Evolutionary conservation across 37 sponge, comb jelly and placozoan species (phyloP).

Genomic region (Cliona cf. orientalis): DNA sequence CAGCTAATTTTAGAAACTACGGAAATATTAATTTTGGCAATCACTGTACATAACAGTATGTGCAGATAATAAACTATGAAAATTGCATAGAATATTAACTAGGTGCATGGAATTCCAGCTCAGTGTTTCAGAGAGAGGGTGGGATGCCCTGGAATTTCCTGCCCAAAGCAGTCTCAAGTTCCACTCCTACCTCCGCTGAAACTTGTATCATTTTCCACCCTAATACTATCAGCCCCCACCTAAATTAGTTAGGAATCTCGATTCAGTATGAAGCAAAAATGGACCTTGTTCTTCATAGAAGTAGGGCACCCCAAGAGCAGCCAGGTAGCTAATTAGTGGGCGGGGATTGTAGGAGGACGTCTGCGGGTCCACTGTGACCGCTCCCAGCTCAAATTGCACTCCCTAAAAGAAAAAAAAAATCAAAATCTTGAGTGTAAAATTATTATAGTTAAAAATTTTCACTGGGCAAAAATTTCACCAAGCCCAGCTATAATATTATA

Average conservation of each 20-base stretch:
- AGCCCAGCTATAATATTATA: neutral
- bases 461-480: neutral
- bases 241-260: no score
- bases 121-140: neutral
- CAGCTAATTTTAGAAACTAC: no score
- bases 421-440: neutral
- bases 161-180: no score
- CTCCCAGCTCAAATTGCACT: conserved; percentile 75
- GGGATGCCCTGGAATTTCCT: no score
- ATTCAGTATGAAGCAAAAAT: no score
- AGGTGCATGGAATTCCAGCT: neutral
- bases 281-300: conserved; percentile 90
- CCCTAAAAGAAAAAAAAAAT: conserved; percentile 48
- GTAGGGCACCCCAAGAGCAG: conserved; percentile 81
- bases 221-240: no score
- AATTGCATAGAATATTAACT: no score
- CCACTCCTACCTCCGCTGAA: no score
- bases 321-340: conserved; percentile 88
- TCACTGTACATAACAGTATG: no score
- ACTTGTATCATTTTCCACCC: no score
- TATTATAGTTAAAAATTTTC: no score
- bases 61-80: neutral
- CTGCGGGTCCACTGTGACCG: conserved; percentile 90
- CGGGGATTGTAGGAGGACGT: conserved; percentile 85
- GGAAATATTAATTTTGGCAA: no score